These are phyloP conservation scores for Oceanodroma leucorhoa DNA, from an alignment of 2,797 vertebrate genomes.

Conservation along the genomic window DNA sequence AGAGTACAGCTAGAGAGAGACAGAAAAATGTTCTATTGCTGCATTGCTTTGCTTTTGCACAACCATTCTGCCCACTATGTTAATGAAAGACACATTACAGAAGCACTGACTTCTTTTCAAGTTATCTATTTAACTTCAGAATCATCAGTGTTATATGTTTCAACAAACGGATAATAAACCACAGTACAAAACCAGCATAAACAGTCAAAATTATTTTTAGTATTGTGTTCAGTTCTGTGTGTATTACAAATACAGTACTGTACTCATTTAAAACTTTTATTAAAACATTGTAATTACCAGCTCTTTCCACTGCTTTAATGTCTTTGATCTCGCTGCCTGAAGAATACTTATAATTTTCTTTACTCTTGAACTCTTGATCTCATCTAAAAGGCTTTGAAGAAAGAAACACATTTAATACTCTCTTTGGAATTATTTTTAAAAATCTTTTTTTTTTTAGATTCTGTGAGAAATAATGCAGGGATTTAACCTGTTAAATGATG, in stretches of 20 bases:
- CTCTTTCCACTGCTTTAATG: slow-evolving; percentile 79
- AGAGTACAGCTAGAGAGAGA: background rate
- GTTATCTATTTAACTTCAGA: background rate
- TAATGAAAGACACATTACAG: background rate
- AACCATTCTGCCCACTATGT: background rate
- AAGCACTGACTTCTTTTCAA: background rate
- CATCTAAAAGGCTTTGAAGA: slow-evolving; percentile 80
- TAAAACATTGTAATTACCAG: slow-evolving; percentile 74
- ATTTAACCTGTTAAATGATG: slow-evolving; percentile 81
- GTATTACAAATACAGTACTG: background rate
- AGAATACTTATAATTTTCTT: slow-evolving; percentile 83
- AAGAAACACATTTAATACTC: background rate
- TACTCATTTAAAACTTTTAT: background rate
- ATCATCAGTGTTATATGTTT: background rate
- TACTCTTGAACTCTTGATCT: slow-evolving; percentile 80
- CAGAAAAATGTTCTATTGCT: background rate
- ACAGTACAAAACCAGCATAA: background rate
- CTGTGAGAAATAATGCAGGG: background rate
- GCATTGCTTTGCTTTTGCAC: background rate
- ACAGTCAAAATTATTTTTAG: background rate
- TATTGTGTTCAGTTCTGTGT: background rate
- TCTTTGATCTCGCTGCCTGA: slow-evolving; percentile 80
- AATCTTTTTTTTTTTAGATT: background rate
- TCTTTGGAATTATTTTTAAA: background rate
- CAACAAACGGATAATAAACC: background rate